A percentile compares a stretch with the other conserved stretches of the same genome.
These are phyloP conservation scores for Lycophotia porphyrea DNA, from an alignment of 2,888 invertebrate genomes.

Conservation along the genomic window DNA sequence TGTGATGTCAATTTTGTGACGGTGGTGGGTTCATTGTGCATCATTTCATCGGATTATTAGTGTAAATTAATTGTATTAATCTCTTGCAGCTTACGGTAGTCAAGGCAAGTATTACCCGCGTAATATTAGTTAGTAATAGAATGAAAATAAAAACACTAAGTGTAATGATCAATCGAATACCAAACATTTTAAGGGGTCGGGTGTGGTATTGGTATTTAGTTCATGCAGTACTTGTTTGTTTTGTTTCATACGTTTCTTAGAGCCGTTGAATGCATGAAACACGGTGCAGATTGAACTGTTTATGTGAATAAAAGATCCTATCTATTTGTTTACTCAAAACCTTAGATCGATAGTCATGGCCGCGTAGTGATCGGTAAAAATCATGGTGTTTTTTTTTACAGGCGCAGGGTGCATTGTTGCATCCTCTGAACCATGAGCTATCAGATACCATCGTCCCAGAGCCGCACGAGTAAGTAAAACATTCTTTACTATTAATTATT, in stretches of 20 bases:
- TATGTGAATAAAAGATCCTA: conserved; percentile 63
- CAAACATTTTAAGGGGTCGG: conserved; percentile 73
- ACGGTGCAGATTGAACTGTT: conserved; percentile 69
- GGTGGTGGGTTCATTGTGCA: conserved; percentile 79
- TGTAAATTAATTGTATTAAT: conserved; percentile 69
- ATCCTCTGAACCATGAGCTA: conserved; percentile 95
- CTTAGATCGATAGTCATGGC: conserved; percentile 75
- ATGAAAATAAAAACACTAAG: conserved; percentile 3
- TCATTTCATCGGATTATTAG: conserved; percentile 70
- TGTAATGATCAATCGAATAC: conserved; percentile 65
- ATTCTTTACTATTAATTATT: neutral
- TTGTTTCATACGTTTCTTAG: conserved; percentile 78
- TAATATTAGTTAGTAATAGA: conserved; percentile 17
- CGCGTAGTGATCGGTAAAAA: conserved; percentile 72
- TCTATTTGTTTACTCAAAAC: conserved; percentile 53
- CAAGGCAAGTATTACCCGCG: conserved; percentile 74
- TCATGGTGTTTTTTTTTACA: conserved; percentile 81
- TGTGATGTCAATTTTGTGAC: conserved; percentile 86
- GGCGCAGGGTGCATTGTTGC: conserved; percentile 91
- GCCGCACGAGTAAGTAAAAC: conserved; percentile 94
- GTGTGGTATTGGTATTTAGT: conserved; percentile 88
- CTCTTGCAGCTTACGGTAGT: conserved; percentile 73
- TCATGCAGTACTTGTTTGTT: conserved; percentile 85
- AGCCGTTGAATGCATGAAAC: conserved; percentile 71
- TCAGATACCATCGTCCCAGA: conserved; percentile 95